These are phyloP conservation scores for Galerucella calmariensis DNA, from an alignment of 2,888 invertebrate genomes.

Conservation along the genomic window DNA sequence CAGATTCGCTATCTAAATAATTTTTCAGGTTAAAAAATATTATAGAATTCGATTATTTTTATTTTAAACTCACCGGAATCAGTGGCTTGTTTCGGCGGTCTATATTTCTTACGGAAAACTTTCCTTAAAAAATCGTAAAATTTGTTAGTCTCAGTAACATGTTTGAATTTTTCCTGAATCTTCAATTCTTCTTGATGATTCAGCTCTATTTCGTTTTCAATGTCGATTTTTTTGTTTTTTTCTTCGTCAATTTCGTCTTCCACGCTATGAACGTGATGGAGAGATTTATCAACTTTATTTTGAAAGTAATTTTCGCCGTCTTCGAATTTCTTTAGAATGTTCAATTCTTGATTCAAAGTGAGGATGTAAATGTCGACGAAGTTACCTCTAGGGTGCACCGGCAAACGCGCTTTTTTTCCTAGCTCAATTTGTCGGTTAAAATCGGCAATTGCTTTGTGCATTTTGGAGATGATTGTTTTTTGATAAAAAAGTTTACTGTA, in stretches of 20 bases:
- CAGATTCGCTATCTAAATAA: constrained; percentile 54
- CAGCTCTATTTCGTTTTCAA: constrained; percentile 63
- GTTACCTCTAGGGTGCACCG: constrained; percentile 70
- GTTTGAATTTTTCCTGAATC: constrained; percentile 69
- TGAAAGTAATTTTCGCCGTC: constrained; percentile 74
- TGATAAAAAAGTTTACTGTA: constrained; percentile 73
- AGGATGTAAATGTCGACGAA: constrained; percentile 74
- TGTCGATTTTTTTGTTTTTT: constrained; percentile 68
- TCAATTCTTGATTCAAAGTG: constrained; percentile 78
- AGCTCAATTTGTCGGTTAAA: constrained; percentile 75
- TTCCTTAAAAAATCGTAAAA: constrained; percentile 81
- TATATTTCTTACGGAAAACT: constrained; percentile 87
- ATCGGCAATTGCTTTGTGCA: constrained; percentile 70
- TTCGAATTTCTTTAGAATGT: constrained; percentile 79
- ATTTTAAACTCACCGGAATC: constrained; percentile 64
- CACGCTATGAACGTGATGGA: constrained; percentile 65
- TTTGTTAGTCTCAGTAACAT: constrained; percentile 74
- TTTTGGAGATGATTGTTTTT: constrained; percentile 71
- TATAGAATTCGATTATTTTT: no score
- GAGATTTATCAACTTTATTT: constrained; percentile 60
- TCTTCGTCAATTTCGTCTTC: constrained; percentile 66
- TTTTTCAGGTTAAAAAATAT: no score
- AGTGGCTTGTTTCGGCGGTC: constrained; percentile 71
- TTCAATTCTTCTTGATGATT: constrained; percentile 66
- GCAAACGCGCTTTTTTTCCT: constrained; percentile 69